Conservation (phyloP, 1,140 invertebrate genomes). For the Stratiolaelaps scimitus region DNA sequence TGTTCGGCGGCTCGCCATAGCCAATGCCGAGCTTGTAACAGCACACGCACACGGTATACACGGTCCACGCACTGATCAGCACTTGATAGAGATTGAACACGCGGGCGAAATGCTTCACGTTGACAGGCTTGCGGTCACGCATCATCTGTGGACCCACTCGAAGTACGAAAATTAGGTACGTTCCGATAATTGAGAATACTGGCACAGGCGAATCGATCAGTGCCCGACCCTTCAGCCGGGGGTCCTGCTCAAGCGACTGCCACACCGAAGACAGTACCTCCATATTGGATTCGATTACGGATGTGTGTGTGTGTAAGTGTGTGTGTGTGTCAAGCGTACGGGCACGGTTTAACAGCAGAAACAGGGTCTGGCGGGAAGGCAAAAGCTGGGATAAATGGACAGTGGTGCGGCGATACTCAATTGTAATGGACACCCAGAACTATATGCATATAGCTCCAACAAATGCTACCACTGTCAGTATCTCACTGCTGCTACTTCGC, state of each 20-base stretch:
- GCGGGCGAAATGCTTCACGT: conserved; percentile 8
- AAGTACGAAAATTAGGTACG: conserved; percentile 14
- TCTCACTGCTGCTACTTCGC: too few relatives aligned
- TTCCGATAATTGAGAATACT: neutral
- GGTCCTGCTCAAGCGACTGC: conserved; percentile 16
- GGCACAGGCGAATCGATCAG: conserved; percentile 9
- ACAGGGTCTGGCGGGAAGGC: too few relatives aligned
- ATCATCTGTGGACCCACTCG: conserved; percentile 17
- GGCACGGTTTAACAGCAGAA: too few relatives aligned
- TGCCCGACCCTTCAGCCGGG: conserved; percentile 15
- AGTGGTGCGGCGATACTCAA: too few relatives aligned
- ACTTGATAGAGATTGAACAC: conserved; percentile 23
- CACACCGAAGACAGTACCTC: neutral
- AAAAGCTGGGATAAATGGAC: too few relatives aligned
- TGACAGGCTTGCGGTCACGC: conserved; percentile 22
- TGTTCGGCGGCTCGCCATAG: conserved; percentile 24
- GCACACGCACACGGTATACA: conserved; percentile 21
- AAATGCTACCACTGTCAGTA: too few relatives aligned
- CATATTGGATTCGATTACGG: neutral
- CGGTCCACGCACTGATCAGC: conserved; percentile 24
- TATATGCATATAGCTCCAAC: too few relatives aligned
- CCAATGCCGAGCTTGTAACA: conserved; percentile 13
- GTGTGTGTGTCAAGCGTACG: too few relatives aligned
- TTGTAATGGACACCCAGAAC: too few relatives aligned
- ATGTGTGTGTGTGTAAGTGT: too few relatives aligned